Conservation (phyloP, 2,888 invertebrate genomes). For the Clepsis dumicolana region DNA sequence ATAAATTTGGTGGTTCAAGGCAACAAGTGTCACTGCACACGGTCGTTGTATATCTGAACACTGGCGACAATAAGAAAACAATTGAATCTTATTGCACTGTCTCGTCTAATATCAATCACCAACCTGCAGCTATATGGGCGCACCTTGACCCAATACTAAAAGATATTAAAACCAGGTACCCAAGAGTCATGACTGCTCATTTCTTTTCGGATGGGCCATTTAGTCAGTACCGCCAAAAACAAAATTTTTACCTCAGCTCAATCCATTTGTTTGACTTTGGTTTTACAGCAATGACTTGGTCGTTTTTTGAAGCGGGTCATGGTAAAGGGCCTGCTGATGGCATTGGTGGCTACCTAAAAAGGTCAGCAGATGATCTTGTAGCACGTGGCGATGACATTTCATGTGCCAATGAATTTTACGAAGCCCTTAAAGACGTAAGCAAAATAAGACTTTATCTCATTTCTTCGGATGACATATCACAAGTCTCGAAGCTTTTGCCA, state of each 20-base stretch:
- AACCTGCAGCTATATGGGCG: conserved; percentile 44
- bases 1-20: conserved; percentile 39
- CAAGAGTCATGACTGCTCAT: conserved; percentile 24
- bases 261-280: not conserved
- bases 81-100: conserved; percentile 31
- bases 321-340: conserved; percentile 20
- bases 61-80: not conserved
- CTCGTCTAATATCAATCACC: conserved; percentile 16
- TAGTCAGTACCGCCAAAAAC: not conserved
- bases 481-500: too few species aligned
- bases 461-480: too few species aligned
- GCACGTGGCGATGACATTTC: conserved; percentile 1
- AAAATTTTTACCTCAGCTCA: conserved; percentile 8
- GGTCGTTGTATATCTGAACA: conserved; percentile 29
- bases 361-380: not conserved
- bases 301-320: conserved; percentile 13
- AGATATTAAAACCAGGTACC: conserved; percentile 13
- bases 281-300: not conserved
- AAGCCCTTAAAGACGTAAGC: too few species aligned
- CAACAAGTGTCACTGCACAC: conserved; percentile 36
- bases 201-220: conserved; percentile 29
- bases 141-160: conserved; percentile 40
- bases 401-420: not conserved
- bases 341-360: conserved; percentile 4
- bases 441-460: too few species aligned